A percentile compares a stretch with the other conserved stretches of the same genome.
These are phyloP conservation scores for Hypomesus transpacificus DNA, from an alignment of 2,113 vertebrate genomes.

Conservation along the genomic window DNA sequence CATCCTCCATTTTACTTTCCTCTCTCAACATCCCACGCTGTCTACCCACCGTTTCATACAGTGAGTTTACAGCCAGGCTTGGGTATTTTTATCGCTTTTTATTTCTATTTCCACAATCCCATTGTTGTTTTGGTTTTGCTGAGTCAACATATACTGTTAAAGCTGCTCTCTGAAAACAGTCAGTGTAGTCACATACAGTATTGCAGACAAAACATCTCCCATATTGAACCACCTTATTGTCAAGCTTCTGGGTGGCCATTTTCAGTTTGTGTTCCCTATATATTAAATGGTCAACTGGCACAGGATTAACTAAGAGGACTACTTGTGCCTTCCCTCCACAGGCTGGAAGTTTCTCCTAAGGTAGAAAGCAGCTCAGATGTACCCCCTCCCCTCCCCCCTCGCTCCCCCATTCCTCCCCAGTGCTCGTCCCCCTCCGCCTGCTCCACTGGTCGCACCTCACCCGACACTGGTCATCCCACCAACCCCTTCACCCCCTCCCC, in stretches of 20 bases:
- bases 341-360: constrained; percentile 97
- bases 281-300: constrained; percentile 46
- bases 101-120: background rate
- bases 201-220: constrained; percentile 7
- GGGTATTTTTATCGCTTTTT: background rate
- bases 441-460: constrained; percentile 56
- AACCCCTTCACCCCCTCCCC: constrained; percentile 62
- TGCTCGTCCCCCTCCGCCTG: constrained; percentile 61
- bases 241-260: constrained; percentile 38
- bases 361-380: constrained; percentile 92
- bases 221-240: constrained; percentile 22
- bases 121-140: background rate
- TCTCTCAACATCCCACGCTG: constrained; percentile 32
- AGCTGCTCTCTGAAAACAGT: no score
- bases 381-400: constrained; percentile 71
- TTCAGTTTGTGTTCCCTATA: constrained; percentile 43
- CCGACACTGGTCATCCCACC: constrained; percentile 53
- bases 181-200: background rate
- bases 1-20: constrained; percentile 41
- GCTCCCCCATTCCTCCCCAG: constrained; percentile 63
- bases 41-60: constrained; percentile 11
- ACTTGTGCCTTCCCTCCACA: constrained; percentile 94
- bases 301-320: constrained; percentile 86
- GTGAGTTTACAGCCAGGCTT: background rate
- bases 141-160: background rate